Conservation (phyloP, 2,888 invertebrate genomes). For the Agonum fuliginosum region DNA sequence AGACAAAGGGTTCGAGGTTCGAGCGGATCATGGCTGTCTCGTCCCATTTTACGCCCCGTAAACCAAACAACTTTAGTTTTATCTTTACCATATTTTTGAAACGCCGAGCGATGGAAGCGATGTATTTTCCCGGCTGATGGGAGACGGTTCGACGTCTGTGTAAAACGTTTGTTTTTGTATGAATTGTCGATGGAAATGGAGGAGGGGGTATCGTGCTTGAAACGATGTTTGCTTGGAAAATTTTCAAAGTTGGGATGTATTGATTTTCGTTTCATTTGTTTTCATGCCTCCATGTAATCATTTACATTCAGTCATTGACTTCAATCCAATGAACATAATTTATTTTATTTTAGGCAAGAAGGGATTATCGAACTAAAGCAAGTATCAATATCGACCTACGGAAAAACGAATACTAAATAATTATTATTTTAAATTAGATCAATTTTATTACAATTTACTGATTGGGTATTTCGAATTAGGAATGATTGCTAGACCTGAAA, state of each 20-base stretch:
- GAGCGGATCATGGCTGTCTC: slow-evolving; percentile 56
- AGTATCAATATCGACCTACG: too few relatives aligned
- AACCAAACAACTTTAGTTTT: slow-evolving; percentile 60
- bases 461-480: too few relatives aligned
- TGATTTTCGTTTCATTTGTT: background rate
- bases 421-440: too few relatives aligned
- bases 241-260: slow-evolving; percentile 9
- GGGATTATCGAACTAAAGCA: too few relatives aligned
- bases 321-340: too few relatives aligned
- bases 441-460: too few relatives aligned
- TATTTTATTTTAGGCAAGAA: too few relatives aligned
- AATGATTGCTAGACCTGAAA: too few relatives aligned
- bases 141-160: background rate
- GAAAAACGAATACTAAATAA: too few relatives aligned
- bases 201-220: background rate
- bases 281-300: background rate
- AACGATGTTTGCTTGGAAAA: slow-evolving; percentile 1
- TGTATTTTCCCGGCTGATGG: slow-evolving; percentile 37
- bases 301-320: background rate
- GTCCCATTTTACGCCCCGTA: slow-evolving; percentile 60
- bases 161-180: slow-evolving; percentile 25
- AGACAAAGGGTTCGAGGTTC: slow-evolving; percentile 50
- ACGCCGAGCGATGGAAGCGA: slow-evolving; percentile 41
- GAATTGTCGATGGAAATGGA: slow-evolving; percentile 3
- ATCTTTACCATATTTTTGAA: slow-evolving; percentile 60